Conservation (phyloP, 2,888 invertebrate genomes). For the Endotricha flammealis region DNA sequence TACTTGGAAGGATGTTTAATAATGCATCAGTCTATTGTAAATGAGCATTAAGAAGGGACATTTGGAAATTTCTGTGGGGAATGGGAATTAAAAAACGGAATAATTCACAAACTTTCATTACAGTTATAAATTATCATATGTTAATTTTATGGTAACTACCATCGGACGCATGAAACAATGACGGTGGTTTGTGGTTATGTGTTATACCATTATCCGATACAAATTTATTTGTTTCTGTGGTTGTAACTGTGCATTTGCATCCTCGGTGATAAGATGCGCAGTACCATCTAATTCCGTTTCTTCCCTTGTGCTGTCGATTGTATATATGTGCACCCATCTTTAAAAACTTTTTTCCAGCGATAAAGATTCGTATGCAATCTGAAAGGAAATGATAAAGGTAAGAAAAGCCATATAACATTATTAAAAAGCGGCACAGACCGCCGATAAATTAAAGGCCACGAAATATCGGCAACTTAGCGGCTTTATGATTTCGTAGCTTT, state of each 20-base stretch:
- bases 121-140: too few relatives aligned
- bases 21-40: too few relatives aligned
- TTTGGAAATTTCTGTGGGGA: too few relatives aligned
- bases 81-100: too few relatives aligned
- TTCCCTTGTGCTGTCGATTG: conserved; percentile 21
- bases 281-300: conserved; percentile 25
- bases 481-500: too few relatives aligned
- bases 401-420: too few relatives aligned
- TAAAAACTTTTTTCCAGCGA: conserved; percentile 6
- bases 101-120: too few relatives aligned
- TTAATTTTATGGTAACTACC: conserved; percentile 2
- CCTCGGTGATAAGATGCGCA: conserved; percentile 32
- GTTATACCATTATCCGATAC: background rate
- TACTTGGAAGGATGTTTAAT: too few relatives aligned
- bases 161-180: conserved; percentile 1
- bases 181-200: conserved; percentile 3
- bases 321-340: conserved; percentile 22
- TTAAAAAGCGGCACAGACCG: too few relatives aligned
- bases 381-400: background rate
- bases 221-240: conserved; percentile 12
- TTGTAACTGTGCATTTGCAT: conserved; percentile 23
- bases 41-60: too few relatives aligned
- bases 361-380: conserved; percentile 5
- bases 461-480: too few relatives aligned
- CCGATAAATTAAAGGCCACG: too few relatives aligned